Conservation (phyloP, 2,113 vertebrate species). For the Carollia perspicillata region DNA sequence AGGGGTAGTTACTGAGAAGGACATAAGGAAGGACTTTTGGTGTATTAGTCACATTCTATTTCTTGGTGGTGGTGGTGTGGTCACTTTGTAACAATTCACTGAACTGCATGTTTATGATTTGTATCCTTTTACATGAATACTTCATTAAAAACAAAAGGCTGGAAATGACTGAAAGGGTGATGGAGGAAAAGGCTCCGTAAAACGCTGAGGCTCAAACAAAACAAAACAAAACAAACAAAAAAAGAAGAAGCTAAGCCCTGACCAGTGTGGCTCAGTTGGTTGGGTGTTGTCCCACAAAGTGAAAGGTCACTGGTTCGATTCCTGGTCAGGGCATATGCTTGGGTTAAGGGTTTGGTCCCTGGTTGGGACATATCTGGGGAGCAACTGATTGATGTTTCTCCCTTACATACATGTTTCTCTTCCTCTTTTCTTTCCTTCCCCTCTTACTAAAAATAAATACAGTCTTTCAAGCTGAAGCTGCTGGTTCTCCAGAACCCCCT, state of each 20-base stretch:
- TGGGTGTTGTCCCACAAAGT: too few species aligned
- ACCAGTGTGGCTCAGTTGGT: too few species aligned
- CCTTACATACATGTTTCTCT: too few species aligned
- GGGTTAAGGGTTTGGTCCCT: too few species aligned
- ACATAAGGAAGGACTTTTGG: neutral
- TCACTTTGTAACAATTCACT: conserved; percentile 19
- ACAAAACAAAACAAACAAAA: neutral
- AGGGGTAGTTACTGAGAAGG: neutral
- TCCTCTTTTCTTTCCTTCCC: too few species aligned
- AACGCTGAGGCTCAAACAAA: neutral
- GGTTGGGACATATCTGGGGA: too few species aligned
- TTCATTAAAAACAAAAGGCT: conserved; percentile 40
- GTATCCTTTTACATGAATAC: neutral
- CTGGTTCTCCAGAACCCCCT: neutral
- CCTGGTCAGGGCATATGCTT: too few species aligned
- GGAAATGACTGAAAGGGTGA: neutral
- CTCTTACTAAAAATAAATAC: too few species aligned
- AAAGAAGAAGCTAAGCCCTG: too few species aligned
- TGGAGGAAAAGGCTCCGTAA: neutral
- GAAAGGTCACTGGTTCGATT: too few species aligned
- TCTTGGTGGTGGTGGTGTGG: neutral
- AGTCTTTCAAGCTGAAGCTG: neutral
- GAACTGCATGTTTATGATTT: neutral
- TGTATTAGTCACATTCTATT: neutral
- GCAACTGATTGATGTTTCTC: too few species aligned